These are phyloP conservation scores for Phortica okadai DNA, from an alignment of 2,888 invertebrate genomes.

Conservation along the genomic window DNA sequence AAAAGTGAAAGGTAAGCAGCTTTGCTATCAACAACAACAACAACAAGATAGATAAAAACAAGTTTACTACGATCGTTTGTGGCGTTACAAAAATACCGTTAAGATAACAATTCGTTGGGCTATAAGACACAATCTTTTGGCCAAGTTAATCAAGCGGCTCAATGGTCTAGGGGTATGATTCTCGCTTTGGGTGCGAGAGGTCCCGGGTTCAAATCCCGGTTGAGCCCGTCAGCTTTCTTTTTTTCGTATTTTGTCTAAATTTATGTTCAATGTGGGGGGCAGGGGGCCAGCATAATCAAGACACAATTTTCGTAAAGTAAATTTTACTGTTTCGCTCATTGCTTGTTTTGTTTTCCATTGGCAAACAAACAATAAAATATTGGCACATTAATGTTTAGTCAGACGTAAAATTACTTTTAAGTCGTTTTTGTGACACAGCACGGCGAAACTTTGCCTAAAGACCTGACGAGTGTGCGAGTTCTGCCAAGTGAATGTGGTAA, in stretches of 20 bases:
- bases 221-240: slow-evolving; percentile 48
- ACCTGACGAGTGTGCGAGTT: slow-evolving; percentile 22
- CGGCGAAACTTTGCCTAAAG: slow-evolving; percentile 23
- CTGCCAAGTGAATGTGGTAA: slow-evolving; percentile 8
- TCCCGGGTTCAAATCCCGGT: slow-evolving; percentile 76
- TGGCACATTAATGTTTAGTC: slow-evolving; percentile 77
- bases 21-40: slow-evolving; percentile 2
- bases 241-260: neutral
- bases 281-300: slow-evolving; percentile 55
- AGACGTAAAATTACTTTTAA: slow-evolving; percentile 77
- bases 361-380: slow-evolving; percentile 76
- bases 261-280: neutral
- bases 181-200: slow-evolving; percentile 81
- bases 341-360: slow-evolving; percentile 52
- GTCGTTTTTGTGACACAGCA: slow-evolving; percentile 62
- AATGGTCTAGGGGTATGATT: slow-evolving; percentile 83
- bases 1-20: slow-evolving; percentile 42
- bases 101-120: neutral
- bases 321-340: slow-evolving; percentile 35
- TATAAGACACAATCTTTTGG: neutral
- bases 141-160: slow-evolving; percentile 75
- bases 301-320: slow-evolving; percentile 49
- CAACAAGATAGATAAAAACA: neutral
- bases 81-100: neutral
- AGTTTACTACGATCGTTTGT: neutral